phyloP scores from a whole-genome alignment of 1,140 invertebrate genomes.

The Sarcophaga peregrina region DNA sequence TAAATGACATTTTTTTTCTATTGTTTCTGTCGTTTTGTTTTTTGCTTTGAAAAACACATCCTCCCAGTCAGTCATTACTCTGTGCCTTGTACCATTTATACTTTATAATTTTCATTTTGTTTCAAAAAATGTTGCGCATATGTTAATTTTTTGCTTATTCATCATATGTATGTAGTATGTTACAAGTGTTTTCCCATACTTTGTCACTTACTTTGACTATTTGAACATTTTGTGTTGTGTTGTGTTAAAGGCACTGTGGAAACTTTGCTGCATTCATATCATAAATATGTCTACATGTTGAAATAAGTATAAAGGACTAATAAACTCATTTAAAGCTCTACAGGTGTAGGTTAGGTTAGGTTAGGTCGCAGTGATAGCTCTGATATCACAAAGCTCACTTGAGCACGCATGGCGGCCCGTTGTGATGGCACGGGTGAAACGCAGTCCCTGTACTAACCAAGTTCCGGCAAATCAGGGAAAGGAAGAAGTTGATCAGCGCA shows the following conservation, averaged over 20 bases:
- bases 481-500: no score
- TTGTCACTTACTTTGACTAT: constrained; percentile 17
- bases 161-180: neutral
- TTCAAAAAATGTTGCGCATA: neutral
- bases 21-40: neutral
- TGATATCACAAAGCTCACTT: no score
- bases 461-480: no score
- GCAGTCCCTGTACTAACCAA: no score
- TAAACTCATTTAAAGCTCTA: no score
- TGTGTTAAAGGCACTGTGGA: neutral
- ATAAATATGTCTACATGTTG: no score
- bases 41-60: neutral
- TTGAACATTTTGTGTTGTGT: neutral
- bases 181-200: constrained; percentile 1
- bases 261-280: neutral
- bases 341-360: no score
- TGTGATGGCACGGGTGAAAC: no score
- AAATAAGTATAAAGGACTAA: no score
- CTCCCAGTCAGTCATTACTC: neutral
- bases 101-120: neutral
- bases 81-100: neutral
- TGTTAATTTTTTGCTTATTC: neutral
- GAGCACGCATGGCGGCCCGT: no score
- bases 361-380: no score
- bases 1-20: neutral